Evolutionary conservation across 2,888 invertebrate species (phyloP).

Genomic region (Drosophila mettleri): DNA sequence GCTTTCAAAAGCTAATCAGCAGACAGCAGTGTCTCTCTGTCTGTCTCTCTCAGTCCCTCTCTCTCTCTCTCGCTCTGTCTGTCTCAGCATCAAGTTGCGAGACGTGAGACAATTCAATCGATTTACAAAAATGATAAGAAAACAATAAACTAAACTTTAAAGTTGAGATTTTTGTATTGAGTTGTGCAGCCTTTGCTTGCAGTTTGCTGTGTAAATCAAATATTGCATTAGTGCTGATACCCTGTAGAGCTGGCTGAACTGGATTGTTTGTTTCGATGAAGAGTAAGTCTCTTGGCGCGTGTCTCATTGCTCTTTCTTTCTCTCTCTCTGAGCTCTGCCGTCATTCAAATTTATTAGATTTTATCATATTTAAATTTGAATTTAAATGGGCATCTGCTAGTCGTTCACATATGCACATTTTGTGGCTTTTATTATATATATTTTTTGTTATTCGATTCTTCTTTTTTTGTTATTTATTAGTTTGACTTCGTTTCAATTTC

Average conservation of each 20-base stretch:
- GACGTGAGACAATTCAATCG: slow-evolving; percentile 67
- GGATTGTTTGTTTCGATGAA: too few relatives aligned
- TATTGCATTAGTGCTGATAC: slow-evolving; percentile 37
- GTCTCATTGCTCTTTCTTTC: neutral
- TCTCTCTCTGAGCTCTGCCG: neutral
- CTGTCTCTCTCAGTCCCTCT: slow-evolving; percentile 9
- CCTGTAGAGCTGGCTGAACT: neutral
- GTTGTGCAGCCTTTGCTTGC: slow-evolving; percentile 14
- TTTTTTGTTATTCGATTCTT: slow-evolving; percentile 14
- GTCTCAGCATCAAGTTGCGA: slow-evolving; percentile 2
- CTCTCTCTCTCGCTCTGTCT: neutral
- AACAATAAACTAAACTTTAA: slow-evolving; percentile 30
- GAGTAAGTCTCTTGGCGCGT: too few relatives aligned
- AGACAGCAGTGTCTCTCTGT: slow-evolving; percentile 33
- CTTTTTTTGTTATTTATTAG: slow-evolving; percentile 71
- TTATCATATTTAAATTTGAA: neutral
- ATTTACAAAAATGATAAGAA: slow-evolving; percentile 37
- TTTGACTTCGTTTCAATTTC: slow-evolving; percentile 66
- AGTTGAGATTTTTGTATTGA: slow-evolving; percentile 10
- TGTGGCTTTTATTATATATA: slow-evolving; percentile 27
- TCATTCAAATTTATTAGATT: neutral
- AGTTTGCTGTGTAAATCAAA: slow-evolving; percentile 37
- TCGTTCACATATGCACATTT: neutral
- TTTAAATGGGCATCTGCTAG: slow-evolving; percentile 4
- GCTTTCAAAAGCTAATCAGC: slow-evolving; percentile 71